phyloP scores from a whole-genome alignment of 2,888 invertebrate species.

The Lottia scabra region DNA sequence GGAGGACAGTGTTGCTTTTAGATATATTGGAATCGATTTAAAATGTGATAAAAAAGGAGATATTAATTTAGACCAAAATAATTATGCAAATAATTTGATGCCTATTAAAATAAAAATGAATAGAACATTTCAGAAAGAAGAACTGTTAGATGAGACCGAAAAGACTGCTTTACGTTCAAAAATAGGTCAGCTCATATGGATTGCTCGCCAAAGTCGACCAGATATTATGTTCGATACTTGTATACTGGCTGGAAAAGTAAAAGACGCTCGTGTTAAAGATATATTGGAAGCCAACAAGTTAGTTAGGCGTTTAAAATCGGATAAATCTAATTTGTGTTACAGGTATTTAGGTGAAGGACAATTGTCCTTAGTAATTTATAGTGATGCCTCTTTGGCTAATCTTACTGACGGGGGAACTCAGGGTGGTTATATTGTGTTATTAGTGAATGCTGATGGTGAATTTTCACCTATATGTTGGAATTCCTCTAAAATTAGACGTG shows the following conservation, averaged over 20 bases:
- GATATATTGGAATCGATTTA: slow-evolving; percentile 16
- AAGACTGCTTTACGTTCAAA: slow-evolving; percentile 5
- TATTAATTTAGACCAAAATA: not conserved
- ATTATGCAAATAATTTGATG: not conserved
- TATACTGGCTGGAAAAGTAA: not conserved
- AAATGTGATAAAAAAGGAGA: not conserved
- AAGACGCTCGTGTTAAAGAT: not conserved
- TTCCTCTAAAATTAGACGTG: not conserved
- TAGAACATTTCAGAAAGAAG: slow-evolving; percentile 10
- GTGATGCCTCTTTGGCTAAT: slow-evolving; percentile 7
- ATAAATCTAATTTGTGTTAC: not conserved
- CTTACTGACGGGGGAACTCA: slow-evolving; percentile 4
- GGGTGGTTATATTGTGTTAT: slow-evolving; percentile 4
- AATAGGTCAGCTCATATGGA: slow-evolving; percentile 11
- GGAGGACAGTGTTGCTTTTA: too few relatives aligned
- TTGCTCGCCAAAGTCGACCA: not conserved
- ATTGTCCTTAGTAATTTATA: slow-evolving; percentile 1
- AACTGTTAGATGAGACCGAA: slow-evolving; percentile 5
- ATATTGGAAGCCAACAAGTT: slow-evolving; percentile 12
- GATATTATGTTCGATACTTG: not conserved
- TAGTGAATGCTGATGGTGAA: not conserved
- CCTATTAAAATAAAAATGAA: not conserved
- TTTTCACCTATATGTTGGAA: slow-evolving; percentile 5
- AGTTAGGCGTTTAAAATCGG: slow-evolving; percentile 7
- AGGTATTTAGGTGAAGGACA: not conserved